phyloP scores from a whole-genome alignment of 2,797 vertebrate genomes.

The Rhyacichthys aspro region DNA sequence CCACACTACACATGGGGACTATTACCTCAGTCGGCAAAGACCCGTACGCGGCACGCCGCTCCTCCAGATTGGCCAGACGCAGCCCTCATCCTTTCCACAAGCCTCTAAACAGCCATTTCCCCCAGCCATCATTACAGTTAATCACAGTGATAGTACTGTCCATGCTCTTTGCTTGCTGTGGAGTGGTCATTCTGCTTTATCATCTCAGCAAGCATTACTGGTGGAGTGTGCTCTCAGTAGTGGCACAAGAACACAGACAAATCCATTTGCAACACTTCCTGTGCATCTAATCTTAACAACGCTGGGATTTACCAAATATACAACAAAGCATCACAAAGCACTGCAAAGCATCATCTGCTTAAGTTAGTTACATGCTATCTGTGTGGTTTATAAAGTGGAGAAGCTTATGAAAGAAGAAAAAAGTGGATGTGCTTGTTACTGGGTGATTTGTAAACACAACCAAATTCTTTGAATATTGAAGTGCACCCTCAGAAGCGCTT shows the following conservation, averaged over 20 bases:
- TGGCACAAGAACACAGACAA: constrained; percentile 42
- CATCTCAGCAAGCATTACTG: constrained; percentile 45
- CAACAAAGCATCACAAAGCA: constrained; percentile 5
- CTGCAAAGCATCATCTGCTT: no score
- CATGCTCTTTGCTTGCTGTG: constrained; percentile 58
- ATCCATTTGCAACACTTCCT: constrained; percentile 47
- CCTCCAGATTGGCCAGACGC: constrained; percentile 59
- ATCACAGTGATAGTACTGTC: constrained; percentile 73
- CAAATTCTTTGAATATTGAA: constrained; percentile 26
- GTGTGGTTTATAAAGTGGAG: constrained; percentile 39
- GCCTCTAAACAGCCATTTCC: constrained; percentile 75
- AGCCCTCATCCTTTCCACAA: constrained; percentile 69
- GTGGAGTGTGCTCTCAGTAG: constrained; percentile 45
- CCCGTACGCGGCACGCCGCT: constrained; percentile 51
- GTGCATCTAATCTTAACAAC: constrained; percentile 29
- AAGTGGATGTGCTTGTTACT: constrained; percentile 31
- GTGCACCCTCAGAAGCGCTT: not conserved
- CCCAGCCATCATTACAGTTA: constrained; percentile 75
- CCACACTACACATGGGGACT: constrained; percentile 80
- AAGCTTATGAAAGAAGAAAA: constrained; percentile 33
- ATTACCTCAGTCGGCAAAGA: constrained; percentile 70
- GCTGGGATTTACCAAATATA: constrained; percentile 15
- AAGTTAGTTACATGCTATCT: constrained; percentile 1
- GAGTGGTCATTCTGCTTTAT: constrained; percentile 69
- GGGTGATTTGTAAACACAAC: constrained; percentile 41